Base-by-base conservation (phyloP, 92 coral and sea anemone genomes). In the Porites evermanni region DNA sequence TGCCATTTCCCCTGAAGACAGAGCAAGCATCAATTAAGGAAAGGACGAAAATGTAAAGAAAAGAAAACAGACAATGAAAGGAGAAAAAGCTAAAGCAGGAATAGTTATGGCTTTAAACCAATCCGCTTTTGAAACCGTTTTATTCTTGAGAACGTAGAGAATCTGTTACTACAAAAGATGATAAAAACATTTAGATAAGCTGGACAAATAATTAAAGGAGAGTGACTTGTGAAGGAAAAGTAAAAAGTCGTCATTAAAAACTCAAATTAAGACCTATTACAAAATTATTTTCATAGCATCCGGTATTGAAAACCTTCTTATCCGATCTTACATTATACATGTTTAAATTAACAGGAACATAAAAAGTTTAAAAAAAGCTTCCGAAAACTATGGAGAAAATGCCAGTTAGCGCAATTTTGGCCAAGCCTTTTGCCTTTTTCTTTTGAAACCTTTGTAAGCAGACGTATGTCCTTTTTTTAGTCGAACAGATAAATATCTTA, bases 251-350 rank as follows among this genome's bases (percentile, higher is more conserved):
- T 54, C 53, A 81, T 81, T 56, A 69, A 51, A 64, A 79, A 12
- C 61, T 19, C 72, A 18, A 80, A 52, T 68, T 53, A 53, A 64
- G 16, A 14, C 11, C 23, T 13, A 81, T 69, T 53, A 54, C 56
- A 52, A 80, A 81, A 53, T 53, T 47, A 7, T 16, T 11, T 50
- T 64, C 77, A 23, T 20, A 12, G 67, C 67, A 81, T 81, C 85
- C 85, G 85, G 69, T 69, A 16, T 70, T 70, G 24, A 70, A 81
- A 70, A 71, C 85, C 64, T 67, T 17, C 70, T 69, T 38, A 81
- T 69, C 68, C 67, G 66, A 80, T 53, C 64, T 51, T 10, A 52
- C 19, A 59, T 52, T 16, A 54, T 51, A 50, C 26, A 69, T 60
- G 12, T 69, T 80, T 53, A 7, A 69, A 69, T 80, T 54, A 54